These are phyloP conservation scores for Theonella swinhoei DNA, from an alignment of 37 sponge, comb jelly and placozoan species.

Conservation along the genomic window DNA sequence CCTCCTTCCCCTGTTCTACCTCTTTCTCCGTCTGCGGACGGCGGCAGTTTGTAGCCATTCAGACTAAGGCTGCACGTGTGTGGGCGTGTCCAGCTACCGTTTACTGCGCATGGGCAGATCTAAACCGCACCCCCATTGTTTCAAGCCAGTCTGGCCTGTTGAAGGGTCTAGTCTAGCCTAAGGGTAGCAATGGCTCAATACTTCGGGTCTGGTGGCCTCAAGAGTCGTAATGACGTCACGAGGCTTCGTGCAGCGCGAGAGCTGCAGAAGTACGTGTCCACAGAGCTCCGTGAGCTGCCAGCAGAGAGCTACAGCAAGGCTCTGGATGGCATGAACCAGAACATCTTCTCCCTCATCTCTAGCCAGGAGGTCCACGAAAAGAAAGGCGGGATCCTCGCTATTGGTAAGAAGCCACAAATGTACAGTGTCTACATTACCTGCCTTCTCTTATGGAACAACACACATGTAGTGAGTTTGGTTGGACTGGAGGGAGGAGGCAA, in stretches of 20 bases:
- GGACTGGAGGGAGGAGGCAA: slow-evolving; percentile 73
- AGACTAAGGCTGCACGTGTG: background rate
- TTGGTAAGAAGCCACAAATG: slow-evolving; percentile 67
- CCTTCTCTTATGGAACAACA: background rate
- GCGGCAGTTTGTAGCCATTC: background rate
- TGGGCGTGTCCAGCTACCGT: background rate
- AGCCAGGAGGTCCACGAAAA: slow-evolving; percentile 91
- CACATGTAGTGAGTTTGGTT: slow-evolving; percentile 67
- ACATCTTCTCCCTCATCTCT: slow-evolving; percentile 73
- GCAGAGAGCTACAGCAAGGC: slow-evolving; percentile 54
- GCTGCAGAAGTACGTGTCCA: slow-evolving; percentile 74
- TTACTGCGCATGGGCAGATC: background rate
- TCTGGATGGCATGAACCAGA: slow-evolving; percentile 83
- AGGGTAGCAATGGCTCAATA: background rate
- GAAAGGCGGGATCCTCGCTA: slow-evolving; percentile 94
- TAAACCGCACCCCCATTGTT: too few relatives aligned
- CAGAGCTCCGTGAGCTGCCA: slow-evolving; percentile 83
- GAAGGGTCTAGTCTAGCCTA: background rate
- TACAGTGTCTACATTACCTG: too few relatives aligned
- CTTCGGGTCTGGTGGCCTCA: slow-evolving; percentile 55
- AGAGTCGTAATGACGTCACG: slow-evolving; percentile 65
- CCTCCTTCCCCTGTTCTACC: background rate
- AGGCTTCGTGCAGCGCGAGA: slow-evolving; percentile 71
- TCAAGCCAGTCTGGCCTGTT: too few relatives aligned
- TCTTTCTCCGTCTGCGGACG: too few relatives aligned